Conservation (phyloP, 2,888 invertebrate genomes). For the Petrophora chlorosata region DNA sequence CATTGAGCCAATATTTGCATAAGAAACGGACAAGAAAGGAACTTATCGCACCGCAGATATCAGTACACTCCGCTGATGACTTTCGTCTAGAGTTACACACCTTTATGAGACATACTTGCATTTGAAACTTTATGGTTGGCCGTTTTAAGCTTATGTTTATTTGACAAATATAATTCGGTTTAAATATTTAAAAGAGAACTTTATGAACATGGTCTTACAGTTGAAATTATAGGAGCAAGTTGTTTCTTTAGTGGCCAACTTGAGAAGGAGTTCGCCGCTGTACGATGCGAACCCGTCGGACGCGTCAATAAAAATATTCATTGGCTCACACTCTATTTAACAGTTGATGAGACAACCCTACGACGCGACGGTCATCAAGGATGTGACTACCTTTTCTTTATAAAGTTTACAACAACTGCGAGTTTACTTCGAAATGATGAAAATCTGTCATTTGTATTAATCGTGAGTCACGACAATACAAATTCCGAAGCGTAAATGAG, state of each 20-base stretch:
- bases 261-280: conserved; percentile 46
- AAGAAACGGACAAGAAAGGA: conserved; percentile 77
- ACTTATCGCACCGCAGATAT: conserved; percentile 73
- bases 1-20: conserved; percentile 82
- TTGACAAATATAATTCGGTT: conserved; percentile 14
- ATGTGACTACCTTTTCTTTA: conserved; percentile 38
- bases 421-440: background rate
- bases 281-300: conserved; percentile 64
- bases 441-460: background rate
- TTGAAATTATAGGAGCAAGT: conserved; percentile 38
- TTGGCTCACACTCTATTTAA: conserved; percentile 80
- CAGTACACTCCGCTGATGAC: conserved; percentile 59
- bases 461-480: background rate
- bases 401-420: too few relatives aligned
- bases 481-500: background rate
- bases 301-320: conserved; percentile 83
- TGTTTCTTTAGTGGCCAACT: conserved; percentile 30
- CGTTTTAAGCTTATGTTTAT: conserved; percentile 40
- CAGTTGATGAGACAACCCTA: conserved; percentile 73
- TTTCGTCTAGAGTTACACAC: conserved; percentile 56
- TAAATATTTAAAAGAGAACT: conserved; percentile 39
- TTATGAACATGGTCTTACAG: conserved; percentile 40
- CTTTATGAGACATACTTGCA: conserved; percentile 21
- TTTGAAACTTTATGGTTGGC: conserved; percentile 43
- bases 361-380: conserved; percentile 56